Evolutionary conservation across 2,113 vertebrate genomes (phyloP), one percentile per base, ranked within the genome.

Genomic region (Silurus glanis): DNA sequence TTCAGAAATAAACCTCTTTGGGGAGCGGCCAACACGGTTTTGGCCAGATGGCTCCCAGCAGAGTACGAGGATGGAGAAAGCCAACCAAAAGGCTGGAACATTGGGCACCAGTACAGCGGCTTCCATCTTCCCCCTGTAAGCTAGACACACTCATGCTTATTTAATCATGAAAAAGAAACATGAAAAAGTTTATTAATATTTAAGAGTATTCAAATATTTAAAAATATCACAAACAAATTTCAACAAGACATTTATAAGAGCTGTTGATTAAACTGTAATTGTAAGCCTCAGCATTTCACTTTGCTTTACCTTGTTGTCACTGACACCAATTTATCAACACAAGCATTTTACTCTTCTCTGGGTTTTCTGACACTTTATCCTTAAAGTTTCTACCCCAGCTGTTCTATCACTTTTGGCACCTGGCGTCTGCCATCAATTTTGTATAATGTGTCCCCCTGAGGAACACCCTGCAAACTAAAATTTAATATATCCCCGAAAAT

Each of bases 11-110:
- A 97, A 88, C 96, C 97, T 89, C 89, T 92, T 51, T 99, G 98
- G 98, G 98, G 98, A 75, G 95, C 97, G 86, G 95, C 97, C 91
- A 97, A 97, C 90, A 96, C 87, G 0, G 93, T 95, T 56, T 92
- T 99, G 91, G 94, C 94, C 78, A 94, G 98, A 83, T 99, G 98
- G 98, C 97, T 99, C 85, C 96, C 97, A 76, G 95, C 97, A 16
- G 88, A 92, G 88, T 99, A 99, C 0, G 98, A 99, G 89, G 98
- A 99, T 2, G 95, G 93, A 83, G 69, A 97, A 90, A 95, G 94
- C 17, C 95, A 99, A 19, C 97, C 98, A 76, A 95, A 94, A 90
- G 98, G 98, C 87, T 99, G 97, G 97, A 96, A 97, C 93, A 88
- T 88, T 23, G 91, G 89, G n/a, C 67, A 91, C 85, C 89, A 25